Evolutionary conservation across 2,888 invertebrate genomes (phyloP).

Genomic region (Nymphalis c-album): DNA sequence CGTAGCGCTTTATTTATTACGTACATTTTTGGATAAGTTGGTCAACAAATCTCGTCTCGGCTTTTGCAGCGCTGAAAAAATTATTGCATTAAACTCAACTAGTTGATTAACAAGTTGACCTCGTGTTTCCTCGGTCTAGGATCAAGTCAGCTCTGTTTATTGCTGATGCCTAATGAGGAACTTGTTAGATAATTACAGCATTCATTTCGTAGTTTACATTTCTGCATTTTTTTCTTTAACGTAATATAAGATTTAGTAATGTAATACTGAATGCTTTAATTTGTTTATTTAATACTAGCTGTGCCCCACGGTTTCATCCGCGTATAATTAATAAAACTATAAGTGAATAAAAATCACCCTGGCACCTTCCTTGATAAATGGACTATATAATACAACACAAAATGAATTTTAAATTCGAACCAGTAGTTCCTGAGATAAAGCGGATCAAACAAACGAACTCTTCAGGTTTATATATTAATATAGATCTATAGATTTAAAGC

Average conservation of each 20-base stretch:
- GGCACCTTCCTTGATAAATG: too few relatives aligned
- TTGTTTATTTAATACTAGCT: neutral
- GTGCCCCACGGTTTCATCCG: too few relatives aligned
- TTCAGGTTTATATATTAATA: too few relatives aligned
- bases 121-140: slow-evolving; percentile 1
- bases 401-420: too few relatives aligned
- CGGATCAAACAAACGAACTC: too few relatives aligned
- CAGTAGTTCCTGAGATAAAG: too few relatives aligned
- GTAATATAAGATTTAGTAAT: too few relatives aligned
- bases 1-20: neutral
- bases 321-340: too few relatives aligned
- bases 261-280: neutral
- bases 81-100: neutral
- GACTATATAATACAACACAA: too few relatives aligned
- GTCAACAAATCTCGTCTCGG: slow-evolving; percentile 8
- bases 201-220: slow-evolving; percentile 6
- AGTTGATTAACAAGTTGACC: neutral
- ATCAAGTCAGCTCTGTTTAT: slow-evolving; percentile 10
- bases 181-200: slow-evolving; percentile 7
- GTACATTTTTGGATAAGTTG: neutral
- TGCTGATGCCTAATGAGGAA: slow-evolving; percentile 16
- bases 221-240: neutral
- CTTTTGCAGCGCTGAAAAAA: neutral
- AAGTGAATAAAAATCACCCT: too few relatives aligned
- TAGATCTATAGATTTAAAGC: too few relatives aligned